Evolutionary conservation across 2,113 vertebrate genomes (phyloP), one percentile per base, ranked within the genome.

Genomic region (Abramis brama): DNA sequence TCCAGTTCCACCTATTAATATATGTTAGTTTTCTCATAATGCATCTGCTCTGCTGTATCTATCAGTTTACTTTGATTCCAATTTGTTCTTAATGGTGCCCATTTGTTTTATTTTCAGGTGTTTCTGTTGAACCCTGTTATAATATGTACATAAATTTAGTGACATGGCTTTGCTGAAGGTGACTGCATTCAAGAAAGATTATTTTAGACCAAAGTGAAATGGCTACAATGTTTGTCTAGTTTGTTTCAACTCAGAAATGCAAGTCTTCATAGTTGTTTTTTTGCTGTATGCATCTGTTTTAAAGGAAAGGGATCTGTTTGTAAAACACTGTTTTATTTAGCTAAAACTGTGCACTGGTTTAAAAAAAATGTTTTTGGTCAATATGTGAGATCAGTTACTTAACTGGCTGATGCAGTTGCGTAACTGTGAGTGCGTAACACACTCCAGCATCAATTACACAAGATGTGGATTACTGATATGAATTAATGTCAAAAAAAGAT

Each of bases 391-490:
- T 79, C 47, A 43, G 45, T 86, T 57, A 80, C 23, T 50, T 1
- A 77, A 77, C 45, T 55, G 36, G 47, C 43, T 43, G 45, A 79
- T 21, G 50, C 23, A 2, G 10, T 86, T 85, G 39, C 91, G 93
- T 94, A 95, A 95, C 19, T 68, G 95, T 93, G 94, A 74, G 93
- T 36, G 47, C 55, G 55, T 94, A 93, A 92, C 92, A 92, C 92
- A 94, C 93, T 94, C 94, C 95, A 96, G 95, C 95, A 94, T 95
- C 95, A 93, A 97, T 94, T 97, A 96, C 96, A 97, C 97, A 96
- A 94, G 94, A 94, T 87, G 94, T 94, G 94, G 94, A 92, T 89
- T 33, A 30, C 8, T 93, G 89, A 87, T 92, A 92, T 91, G 93
- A 91, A 91, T 23, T 30, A 50, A 70, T 68, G 25, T 82, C 2